Conservation (phyloP, 2,797 vertebrate species). For the Scleropages formosus region DNA sequence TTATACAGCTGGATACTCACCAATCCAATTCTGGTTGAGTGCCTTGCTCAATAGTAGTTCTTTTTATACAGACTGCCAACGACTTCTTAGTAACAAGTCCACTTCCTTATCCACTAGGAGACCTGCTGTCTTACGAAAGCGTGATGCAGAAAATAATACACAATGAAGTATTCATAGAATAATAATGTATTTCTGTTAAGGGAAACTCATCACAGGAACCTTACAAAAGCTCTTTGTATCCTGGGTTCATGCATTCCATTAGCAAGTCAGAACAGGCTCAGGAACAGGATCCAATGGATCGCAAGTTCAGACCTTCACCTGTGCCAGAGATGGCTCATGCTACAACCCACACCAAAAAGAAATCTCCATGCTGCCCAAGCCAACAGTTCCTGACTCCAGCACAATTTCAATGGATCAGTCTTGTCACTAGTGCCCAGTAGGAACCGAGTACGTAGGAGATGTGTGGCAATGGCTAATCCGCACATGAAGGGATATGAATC, state of each 20-base stretch:
- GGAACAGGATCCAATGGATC: neutral
- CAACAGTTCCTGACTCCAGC: neutral
- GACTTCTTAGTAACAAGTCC: neutral
- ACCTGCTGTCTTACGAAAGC: too few relatives aligned
- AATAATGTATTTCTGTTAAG: neutral
- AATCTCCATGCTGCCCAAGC: neutral
- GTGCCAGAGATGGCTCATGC: neutral
- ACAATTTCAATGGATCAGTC: slow-evolving; percentile 4
- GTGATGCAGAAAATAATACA: neutral
- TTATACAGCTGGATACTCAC: neutral
- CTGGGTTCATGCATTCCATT: neutral
- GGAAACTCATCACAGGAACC: neutral
- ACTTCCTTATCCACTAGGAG: slow-evolving; percentile 1
- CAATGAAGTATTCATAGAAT: neutral
- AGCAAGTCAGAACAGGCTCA: neutral
- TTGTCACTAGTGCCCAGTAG: neutral
- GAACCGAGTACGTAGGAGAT: too few relatives aligned
- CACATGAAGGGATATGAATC: too few relatives aligned
- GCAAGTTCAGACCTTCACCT: neutral
- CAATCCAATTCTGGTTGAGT: slow-evolving; percentile 2
- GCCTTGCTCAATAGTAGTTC: neutral
- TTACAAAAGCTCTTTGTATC: neutral
- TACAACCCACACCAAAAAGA: neutral
- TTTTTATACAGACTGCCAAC: neutral
- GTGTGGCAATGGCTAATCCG: too few relatives aligned